phyloP scores from a whole-genome alignment of 2,113 vertebrate genomes.

The Nansenia antarctica region DNA sequence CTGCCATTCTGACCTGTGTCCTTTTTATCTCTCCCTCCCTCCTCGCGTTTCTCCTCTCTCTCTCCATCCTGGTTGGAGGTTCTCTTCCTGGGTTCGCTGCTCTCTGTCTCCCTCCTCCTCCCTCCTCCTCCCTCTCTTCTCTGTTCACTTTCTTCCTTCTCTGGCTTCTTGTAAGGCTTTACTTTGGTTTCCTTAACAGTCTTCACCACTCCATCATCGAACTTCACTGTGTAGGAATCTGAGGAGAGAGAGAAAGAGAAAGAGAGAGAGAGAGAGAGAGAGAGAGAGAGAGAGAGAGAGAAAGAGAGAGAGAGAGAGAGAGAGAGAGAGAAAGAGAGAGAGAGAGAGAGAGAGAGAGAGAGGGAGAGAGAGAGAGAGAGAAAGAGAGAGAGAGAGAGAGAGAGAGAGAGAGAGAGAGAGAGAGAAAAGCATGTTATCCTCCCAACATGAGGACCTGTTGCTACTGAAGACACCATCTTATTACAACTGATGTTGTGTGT shows the following conservation, averaged over 20 bases:
- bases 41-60: slow-evolving; percentile 71
- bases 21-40: neutral
- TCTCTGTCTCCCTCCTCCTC: slow-evolving; percentile 67
- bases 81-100: slow-evolving; percentile 70
- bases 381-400: too few relatives aligned
- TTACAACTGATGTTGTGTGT: too few relatives aligned
- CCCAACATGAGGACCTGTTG: too few relatives aligned
- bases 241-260: slow-evolving; percentile 26
- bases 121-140: slow-evolving; percentile 72
- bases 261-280: too few relatives aligned
- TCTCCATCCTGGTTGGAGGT: slow-evolving; percentile 68
- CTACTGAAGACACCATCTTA: too few relatives aligned
- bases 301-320: too few relatives aligned
- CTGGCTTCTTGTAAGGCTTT: slow-evolving; percentile 84
- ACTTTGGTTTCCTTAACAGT: slow-evolving; percentile 96
- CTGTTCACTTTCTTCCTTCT: slow-evolving; percentile 78
- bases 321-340: too few relatives aligned
- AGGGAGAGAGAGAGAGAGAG: too few relatives aligned
- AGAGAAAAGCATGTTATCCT: too few relatives aligned
- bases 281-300: too few relatives aligned
- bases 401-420: too few relatives aligned
- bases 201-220: slow-evolving; percentile 95
- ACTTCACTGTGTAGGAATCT: slow-evolving; percentile 96
- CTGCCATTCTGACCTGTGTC: neutral
- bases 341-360: too few relatives aligned